phyloP scores from a whole-genome alignment of 2,797 vertebrate species.

The Coracias cyanogaster region DNA sequence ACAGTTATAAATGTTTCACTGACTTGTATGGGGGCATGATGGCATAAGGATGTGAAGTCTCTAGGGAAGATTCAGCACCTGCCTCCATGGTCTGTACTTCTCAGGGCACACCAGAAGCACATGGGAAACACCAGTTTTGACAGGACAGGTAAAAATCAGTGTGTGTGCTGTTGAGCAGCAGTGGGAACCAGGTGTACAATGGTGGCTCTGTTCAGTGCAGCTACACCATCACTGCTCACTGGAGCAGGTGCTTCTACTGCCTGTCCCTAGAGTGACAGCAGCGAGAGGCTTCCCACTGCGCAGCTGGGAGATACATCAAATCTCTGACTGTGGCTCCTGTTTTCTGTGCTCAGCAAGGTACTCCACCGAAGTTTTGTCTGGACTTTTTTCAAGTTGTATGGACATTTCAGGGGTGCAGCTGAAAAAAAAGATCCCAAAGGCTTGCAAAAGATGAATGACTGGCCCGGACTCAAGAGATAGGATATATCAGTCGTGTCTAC shows the following conservation, averaged over 20 bases:
- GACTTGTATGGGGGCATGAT: neutral
- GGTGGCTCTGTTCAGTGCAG: neutral
- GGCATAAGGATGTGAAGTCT: neutral
- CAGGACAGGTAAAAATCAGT: neutral
- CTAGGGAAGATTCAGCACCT: neutral
- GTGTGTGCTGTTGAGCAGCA: accelerated
- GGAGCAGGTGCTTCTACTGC: accelerated
- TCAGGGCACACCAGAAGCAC: neutral
- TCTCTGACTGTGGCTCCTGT: neutral
- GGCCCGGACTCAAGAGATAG: neutral
- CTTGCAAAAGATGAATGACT: neutral
- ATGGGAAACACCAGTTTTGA: neutral
- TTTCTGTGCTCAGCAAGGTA: neutral
- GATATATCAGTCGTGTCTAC: neutral
- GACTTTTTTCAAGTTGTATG: neutral
- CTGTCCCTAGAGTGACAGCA: neutral
- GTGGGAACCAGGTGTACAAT: neutral
- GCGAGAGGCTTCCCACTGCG: neutral
- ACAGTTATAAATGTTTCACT: neutral
- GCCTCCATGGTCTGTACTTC: neutral
- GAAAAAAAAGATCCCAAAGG: neutral
- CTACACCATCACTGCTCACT: accelerated
- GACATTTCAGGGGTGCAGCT: neutral
- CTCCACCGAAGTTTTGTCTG: neutral
- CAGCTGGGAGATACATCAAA: neutral